Percentiles rank a stretch among this genome's conserved stretches.
Conservation (phyloP, 2,797 vertebrate genomes). For the Sciurus carolinensis region DNA sequence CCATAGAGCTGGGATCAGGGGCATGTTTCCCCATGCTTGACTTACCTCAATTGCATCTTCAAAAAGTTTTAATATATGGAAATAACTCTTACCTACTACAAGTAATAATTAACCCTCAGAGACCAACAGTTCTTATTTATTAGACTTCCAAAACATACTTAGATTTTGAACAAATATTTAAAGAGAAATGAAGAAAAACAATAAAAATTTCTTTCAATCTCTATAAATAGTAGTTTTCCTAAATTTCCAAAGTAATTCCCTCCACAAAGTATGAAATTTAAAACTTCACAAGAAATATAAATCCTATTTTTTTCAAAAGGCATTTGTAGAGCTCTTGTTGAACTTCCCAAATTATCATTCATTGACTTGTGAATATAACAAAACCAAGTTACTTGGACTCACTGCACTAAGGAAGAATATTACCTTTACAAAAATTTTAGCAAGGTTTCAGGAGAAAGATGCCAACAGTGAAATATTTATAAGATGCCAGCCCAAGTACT, state of each 20-base stretch:
- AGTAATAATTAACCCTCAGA: slow-evolving; percentile 36
- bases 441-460: neutral
- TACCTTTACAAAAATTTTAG: neutral
- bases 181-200: neutral
- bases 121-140: neutral
- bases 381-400: neutral
- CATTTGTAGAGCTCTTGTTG: neutral
- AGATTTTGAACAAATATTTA: neutral
- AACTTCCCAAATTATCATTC: neutral
- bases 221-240: neutral
- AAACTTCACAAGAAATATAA: slow-evolving; percentile 35
- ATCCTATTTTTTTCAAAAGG: neutral
- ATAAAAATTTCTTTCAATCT: slow-evolving; percentile 5
- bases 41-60: neutral
- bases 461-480: neutral
- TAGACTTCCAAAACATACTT: neutral
- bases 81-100: neutral
- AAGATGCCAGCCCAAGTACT: neutral
- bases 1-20: too few relatives aligned
- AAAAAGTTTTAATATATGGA: neutral
- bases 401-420: neutral
- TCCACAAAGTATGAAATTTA: slow-evolving; percentile 23
- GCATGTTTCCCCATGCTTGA: too few relatives aligned
- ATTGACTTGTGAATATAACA: neutral
- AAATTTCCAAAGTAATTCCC: neutral